Evolutionary conservation across 2,113 vertebrate species (phyloP), one percentile per base, ranked within the genome.

Genomic region (Trinectes maculatus): DNA sequence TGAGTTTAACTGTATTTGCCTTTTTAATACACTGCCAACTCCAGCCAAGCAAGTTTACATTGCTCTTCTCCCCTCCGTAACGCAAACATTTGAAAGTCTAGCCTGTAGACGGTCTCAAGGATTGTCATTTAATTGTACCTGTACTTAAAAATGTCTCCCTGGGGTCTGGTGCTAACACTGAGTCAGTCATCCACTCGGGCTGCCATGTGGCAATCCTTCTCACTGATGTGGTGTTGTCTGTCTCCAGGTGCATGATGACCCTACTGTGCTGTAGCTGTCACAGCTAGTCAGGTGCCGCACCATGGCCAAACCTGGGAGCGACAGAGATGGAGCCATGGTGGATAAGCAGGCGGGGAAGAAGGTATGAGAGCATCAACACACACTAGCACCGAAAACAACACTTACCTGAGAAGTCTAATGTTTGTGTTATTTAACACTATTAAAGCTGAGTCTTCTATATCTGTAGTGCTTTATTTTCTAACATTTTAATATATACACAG

Each of bases 301-400:
- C 94, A 98, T 98, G 98, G 97, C 97, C 94, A 99, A 96, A 95
- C 95, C 95, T 91, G 96, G 95, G 91, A 94, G 94, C 81, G 95
- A 97, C 93, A 94, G 94, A 86, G 95, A 96, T 93, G 95, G 92
- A 93, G 95, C 94, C 93, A 98, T 99, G 98, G 98, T 98, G 91
- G 98, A 99, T 82, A 98, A 98, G 89, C 89, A 94, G 90, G 92
- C 93, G 79, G 95, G 96, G 91, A 97, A 95, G 94, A 99, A 98
- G 96, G 98, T 98, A 73, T 5, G 77, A 29, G 3, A 65, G 15
- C 37, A 31, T 18, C 28, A 8, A 40, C 28, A 16, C 34, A 31
- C 15, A 34, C 33, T 3, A 12, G 9, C 21, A 28, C 40, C 26
- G 26, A 48, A 22, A 3, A 8, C 2, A 1, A 21, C 15, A 12